Base-by-base conservation (phyloP, 2,888 invertebrate species). In the Sisyra nigra region DNA sequence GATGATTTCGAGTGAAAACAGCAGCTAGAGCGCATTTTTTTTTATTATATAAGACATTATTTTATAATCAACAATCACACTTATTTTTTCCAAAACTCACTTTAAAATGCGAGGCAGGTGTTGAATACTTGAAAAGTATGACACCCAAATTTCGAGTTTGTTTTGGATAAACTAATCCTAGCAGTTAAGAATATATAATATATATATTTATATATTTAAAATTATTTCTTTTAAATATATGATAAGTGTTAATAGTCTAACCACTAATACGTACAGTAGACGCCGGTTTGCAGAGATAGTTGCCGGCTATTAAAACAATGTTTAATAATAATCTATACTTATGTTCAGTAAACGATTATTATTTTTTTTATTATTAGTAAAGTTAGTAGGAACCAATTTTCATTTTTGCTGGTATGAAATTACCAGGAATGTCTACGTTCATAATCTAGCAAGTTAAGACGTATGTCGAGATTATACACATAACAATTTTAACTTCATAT, bases 31-130 rank as follows among this genome's bases (percentile, higher is more conserved):
- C 53, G 53, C 57, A 54, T 17, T 14, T 37, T 17, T 14, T 37
- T 41, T 41, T 30, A 24, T 24, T 24, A 24, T 24, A 24, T 24
- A 24, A 24, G 24, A 24, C 24, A 24, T 24, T 24, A 24, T 59
- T 48, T 47, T 44, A 58, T 57, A 56, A 54, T 63, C 73, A 74
- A 75, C 74, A 75, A 75, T 75, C 75, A 76, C 75, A 76, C 75
- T 74, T 74, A 74, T 72, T 74, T 24, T 41, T 69, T 75, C 75
- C 74, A 75, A 76, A 76, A 76, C 75, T 76, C 75, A 76, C 75
- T 43, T 43, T 76, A 74, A 70, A 71, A 67, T 76, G 75, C 75
- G 75, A 76, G 75, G 75, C 72, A 75, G 75, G 75, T 62, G 37
- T 37, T 40, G 24, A 57, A 62, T 62, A 61, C 63, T 60, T 38